These are phyloP conservation scores for Nemotelus pantherinus DNA, from an alignment of 2,888 invertebrate genomes.

Conservation along the genomic window DNA sequence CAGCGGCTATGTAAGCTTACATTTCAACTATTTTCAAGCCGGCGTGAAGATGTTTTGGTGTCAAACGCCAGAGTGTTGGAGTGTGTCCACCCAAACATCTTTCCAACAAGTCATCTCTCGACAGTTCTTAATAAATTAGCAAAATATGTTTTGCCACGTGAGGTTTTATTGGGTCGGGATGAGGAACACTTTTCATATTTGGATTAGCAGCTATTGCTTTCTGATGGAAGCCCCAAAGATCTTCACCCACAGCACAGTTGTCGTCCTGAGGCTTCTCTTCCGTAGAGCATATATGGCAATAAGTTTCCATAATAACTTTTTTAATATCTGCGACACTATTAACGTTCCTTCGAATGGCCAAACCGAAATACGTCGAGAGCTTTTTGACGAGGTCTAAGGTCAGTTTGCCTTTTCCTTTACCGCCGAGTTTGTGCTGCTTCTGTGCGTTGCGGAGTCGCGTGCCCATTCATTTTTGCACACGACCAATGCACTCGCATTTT, in stretches of 20 bases:
- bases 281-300: not conserved
- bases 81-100: no score
- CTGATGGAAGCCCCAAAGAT: not conserved
- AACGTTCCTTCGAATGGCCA: no score
- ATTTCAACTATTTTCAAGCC: no score
- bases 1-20: no score
- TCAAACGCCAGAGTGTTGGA: no score
- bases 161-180: not conserved
- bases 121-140: no score
- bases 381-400: not conserved
- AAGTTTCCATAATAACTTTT: not conserved
- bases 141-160: not conserved
- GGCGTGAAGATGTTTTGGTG: no score
- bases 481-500: not conserved
- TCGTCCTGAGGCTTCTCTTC: not conserved
- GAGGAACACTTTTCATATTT: not conserved
- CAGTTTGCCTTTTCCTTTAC: not conserved
- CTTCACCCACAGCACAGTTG: not conserved
- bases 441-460: constrained; percentile 9
- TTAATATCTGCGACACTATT: not conserved
- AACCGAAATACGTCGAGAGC: not conserved
- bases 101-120: no score
- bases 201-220: constrained; percentile 7
- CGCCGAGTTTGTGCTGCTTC: not conserved
- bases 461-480: constrained; percentile 1